Evolutionary conservation across 2,113 vertebrate genomes (phyloP).

Genomic region (Tragelaphus scriptus): DNA sequence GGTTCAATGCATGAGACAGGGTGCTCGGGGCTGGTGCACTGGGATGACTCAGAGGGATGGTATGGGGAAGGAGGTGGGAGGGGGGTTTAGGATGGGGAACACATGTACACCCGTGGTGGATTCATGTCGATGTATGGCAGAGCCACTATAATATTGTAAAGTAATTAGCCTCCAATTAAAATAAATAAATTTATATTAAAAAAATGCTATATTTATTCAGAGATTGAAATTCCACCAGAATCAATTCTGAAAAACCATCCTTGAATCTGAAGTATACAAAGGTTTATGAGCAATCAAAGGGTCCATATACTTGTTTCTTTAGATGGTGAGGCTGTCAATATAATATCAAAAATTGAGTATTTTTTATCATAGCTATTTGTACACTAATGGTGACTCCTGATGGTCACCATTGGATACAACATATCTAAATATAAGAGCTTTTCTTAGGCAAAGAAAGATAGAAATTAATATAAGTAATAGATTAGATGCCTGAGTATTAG

Average conservation of each 20-base stretch:
- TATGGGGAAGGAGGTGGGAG: too few species aligned
- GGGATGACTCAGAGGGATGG: too few species aligned
- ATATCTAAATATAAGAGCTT: neutral
- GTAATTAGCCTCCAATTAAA: too few species aligned
- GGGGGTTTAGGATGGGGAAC: too few species aligned
- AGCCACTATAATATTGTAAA: too few species aligned
- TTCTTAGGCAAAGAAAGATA: neutral
- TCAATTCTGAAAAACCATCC: neutral
- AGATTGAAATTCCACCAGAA: neutral
- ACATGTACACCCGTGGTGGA: too few species aligned
- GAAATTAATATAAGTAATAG: neutral
- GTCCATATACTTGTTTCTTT: neutral
- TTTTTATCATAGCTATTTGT: neutral
- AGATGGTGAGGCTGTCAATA: neutral
- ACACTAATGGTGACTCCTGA: neutral
- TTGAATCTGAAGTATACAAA: neutral
- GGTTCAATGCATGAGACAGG: too few species aligned
- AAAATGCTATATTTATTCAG: neutral
- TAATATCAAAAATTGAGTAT: neutral
- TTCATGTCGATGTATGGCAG: too few species aligned
- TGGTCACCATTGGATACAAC: neutral
- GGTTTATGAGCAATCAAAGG: neutral
- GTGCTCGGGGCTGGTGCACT: too few species aligned
- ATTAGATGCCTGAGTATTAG: neutral
- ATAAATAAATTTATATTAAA: too few species aligned